A percentile compares a stretch with the other conserved stretches of the same genome.
These are phyloP conservation scores for Arctopsyche grandis DNA, from an alignment of 1,140 invertebrate genomes.

Conservation along the genomic window DNA sequence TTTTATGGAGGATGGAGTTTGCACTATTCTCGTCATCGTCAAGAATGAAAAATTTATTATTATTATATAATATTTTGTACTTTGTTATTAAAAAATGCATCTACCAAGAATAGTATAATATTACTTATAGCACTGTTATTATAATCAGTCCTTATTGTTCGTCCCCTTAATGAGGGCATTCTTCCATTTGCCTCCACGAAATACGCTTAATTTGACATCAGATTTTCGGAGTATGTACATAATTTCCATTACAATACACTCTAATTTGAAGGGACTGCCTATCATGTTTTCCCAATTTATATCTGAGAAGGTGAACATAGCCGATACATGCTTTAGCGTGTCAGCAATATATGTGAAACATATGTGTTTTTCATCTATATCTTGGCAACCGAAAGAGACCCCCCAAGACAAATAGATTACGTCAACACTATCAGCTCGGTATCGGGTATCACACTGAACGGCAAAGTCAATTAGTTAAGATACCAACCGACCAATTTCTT, in stretches of 20 bases:
- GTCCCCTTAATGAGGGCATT: background rate
- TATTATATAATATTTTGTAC: no score
- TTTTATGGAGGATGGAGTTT: background rate
- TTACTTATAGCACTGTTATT: background rate
- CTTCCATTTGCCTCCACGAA: background rate
- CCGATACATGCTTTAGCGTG: background rate
- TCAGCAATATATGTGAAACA: background rate
- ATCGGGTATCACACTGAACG: constrained; percentile 27
- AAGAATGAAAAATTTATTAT: background rate
- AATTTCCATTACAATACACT: background rate
- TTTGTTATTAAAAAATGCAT: no score
- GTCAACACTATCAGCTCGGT: constrained; percentile 37
- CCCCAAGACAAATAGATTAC: constrained; percentile 28
- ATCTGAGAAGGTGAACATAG: background rate
- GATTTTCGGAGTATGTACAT: background rate
- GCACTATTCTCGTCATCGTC: background rate
- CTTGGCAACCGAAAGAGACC: background rate
- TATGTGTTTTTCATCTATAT: background rate
- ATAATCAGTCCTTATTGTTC: constrained; percentile 16
- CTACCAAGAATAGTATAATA: no score
- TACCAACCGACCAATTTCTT: constrained; percentile 29
- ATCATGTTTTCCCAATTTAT: no score
- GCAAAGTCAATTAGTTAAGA: constrained; percentile 37
- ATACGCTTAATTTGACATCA: background rate
- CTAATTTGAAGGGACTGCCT: background rate